Percentiles rank a stretch among this genome's conserved stretches.
phyloP scores from a whole-genome alignment of 2,113 vertebrate genomes.

The Perca schrenkii region DNA sequence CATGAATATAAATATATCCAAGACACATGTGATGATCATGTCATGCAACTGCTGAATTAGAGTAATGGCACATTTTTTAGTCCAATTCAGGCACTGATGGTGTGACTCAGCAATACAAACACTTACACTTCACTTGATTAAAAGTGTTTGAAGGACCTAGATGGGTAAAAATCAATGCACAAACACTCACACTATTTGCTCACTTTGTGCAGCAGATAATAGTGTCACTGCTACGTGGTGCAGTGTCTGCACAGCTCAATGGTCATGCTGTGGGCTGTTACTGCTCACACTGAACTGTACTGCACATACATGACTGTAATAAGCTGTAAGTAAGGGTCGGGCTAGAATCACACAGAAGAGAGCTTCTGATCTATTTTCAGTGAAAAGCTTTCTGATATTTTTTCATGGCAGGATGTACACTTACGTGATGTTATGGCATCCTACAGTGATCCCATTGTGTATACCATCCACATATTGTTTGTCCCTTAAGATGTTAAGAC shows the following conservation, averaged over 20 bases:
- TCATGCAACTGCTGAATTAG: no score
- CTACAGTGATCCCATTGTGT: constrained; percentile 33
- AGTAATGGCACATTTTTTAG: no score
- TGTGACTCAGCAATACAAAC: no score
- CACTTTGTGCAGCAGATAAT: not conserved
- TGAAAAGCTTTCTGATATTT: not conserved
- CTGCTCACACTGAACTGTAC: not conserved
- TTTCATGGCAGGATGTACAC: constrained; percentile 23
- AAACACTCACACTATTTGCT: not conserved
- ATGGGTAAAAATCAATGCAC: not conserved
- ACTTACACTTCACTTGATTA: no score
- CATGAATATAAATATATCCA: no score
- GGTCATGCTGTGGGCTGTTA: not conserved
- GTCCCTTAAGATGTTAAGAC: not conserved
- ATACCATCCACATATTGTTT: constrained; percentile 30
- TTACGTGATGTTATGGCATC: constrained; percentile 38
- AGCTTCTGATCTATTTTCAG: not conserved
- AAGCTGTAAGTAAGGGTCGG: no score
- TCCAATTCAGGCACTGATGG: no score
- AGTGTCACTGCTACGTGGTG: not conserved
- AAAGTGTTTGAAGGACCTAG: no score
- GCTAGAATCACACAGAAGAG: not conserved
- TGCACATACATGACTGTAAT: not conserved
- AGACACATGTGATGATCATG: no score
- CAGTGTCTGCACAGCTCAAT: not conserved